Conservation (phyloP, 1,140 invertebrate genomes). For the Holcopasites calliopsidis region DNA sequence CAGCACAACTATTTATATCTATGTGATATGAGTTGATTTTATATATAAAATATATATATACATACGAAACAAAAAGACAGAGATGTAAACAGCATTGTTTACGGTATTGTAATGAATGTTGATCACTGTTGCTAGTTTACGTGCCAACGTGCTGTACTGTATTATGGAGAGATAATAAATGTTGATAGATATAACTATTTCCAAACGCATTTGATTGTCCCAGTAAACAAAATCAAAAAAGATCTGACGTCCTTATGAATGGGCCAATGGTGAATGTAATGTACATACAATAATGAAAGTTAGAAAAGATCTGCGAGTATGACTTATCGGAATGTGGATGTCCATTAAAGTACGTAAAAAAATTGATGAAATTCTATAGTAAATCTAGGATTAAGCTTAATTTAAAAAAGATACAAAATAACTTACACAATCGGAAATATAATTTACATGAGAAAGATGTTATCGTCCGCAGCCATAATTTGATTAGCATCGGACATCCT, state of each 20-base stretch:
- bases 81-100: slow-evolving; percentile 62
- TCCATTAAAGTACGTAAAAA: neutral
- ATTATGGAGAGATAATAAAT: slow-evolving; percentile 69
- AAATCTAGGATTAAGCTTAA: neutral
- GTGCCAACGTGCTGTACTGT: slow-evolving; percentile 70
- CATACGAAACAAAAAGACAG: slow-evolving; percentile 51
- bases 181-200: slow-evolving; percentile 66
- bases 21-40: slow-evolving; percentile 63
- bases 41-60: slow-evolving; percentile 63
- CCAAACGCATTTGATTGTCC: neutral
- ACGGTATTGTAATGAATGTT: slow-evolving; percentile 72
- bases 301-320: too few relatives aligned
- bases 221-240: neutral
- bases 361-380: neutral
- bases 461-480: slow-evolving; percentile 93
- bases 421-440: slow-evolving; percentile 4
- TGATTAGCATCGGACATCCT: slow-evolving; percentile 94
- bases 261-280: too few relatives aligned
- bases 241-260: neutral
- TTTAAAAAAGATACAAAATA: slow-evolving; percentile 11
- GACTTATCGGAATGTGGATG: neutral
- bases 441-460: slow-evolving; percentile 91
- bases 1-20: slow-evolving; percentile 54
- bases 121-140: slow-evolving; percentile 74
- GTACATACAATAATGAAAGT: too few relatives aligned